Evolutionary conservation across 1,140 invertebrate species (phyloP).

Genomic region (Zaprionus ornatus): DNA sequence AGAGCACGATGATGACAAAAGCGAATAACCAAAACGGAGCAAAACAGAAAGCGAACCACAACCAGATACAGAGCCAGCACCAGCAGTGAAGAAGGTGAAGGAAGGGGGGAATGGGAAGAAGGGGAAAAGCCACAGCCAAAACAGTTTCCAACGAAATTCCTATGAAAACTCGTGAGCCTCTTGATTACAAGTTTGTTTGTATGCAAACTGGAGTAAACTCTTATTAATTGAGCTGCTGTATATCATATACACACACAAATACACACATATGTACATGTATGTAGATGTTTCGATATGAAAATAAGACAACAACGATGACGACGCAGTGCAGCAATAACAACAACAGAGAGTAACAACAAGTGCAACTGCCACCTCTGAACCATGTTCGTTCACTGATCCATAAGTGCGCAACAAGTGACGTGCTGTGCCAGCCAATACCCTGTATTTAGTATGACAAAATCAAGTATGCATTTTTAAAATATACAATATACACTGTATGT

Average conservation of each 20-base stretch:
- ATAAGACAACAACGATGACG: slow-evolving; percentile 25
- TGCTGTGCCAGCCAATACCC: background rate
- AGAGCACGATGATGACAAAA: slow-evolving; percentile 43
- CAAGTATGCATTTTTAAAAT: too few species aligned
- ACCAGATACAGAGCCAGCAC: background rate
- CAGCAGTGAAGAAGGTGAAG: too few species aligned
- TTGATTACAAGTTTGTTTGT: slow-evolving; percentile 46
- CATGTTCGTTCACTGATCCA: background rate
- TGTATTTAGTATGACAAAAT: background rate
- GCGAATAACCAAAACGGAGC: slow-evolving; percentile 33
- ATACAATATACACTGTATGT: too few species aligned
- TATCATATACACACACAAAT: slow-evolving; percentile 14
- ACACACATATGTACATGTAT: slow-evolving; percentile 2
- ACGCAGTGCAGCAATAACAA: slow-evolving; percentile 19
- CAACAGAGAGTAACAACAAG: background rate
- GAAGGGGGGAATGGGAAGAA: background rate
- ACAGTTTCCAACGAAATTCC: slow-evolving; percentile 50
- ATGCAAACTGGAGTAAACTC: slow-evolving; percentile 62
- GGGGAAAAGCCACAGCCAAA: slow-evolving; percentile 23
- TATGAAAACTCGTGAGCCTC: slow-evolving; percentile 48
- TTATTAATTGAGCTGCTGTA: slow-evolving; percentile 53
- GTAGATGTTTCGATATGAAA: background rate
- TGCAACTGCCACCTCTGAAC: slow-evolving; percentile 30
- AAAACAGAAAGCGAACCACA: background rate
- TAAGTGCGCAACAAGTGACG: background rate